phyloP scores from a whole-genome alignment of 2,113 vertebrate genomes.

The Cyprinodon tularosa region DNA sequence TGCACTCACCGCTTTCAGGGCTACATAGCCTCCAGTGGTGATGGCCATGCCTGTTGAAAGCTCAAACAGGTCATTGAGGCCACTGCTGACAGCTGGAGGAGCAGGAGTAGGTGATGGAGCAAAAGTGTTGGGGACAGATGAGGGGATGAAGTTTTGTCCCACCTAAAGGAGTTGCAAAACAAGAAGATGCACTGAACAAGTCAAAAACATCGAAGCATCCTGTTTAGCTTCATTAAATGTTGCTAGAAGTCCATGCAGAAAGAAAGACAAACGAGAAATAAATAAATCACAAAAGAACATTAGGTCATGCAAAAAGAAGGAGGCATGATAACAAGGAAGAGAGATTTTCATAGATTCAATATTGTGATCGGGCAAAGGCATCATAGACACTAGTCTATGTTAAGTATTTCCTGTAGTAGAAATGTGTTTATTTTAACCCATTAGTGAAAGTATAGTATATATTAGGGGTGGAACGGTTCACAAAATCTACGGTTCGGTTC shows the following conservation, averaged over 20 bases:
- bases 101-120: conserved; percentile 97
- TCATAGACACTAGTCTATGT: neutral
- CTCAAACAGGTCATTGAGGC: conserved; percentile 96
- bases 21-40: conserved; percentile 89
- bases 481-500: no score
- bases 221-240: neutral
- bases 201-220: neutral
- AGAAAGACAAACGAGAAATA: neutral
- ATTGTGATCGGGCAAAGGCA: conserved; percentile 1
- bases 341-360: neutral
- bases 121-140: conserved; percentile 93
- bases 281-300: conserved; percentile 7
- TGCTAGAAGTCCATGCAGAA: conserved; percentile 16
- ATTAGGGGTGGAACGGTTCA: no score
- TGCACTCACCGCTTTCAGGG: conserved; percentile 88
- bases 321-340: neutral
- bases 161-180: conserved; percentile 78
- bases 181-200: conserved; percentile 5
- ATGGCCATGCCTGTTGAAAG: conserved; percentile 94
- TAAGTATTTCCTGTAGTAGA: neutral
- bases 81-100: conserved; percentile 89
- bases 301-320: conserved; percentile 1
- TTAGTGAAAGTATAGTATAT: neutral
- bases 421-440: conserved; percentile 37
- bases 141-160: conserved; percentile 97